Percentiles rank a stretch among this genome's conserved stretches.
These are phyloP conservation scores for Ephydatia muelleri DNA, from an alignment of 37 sponge, comb jelly and placozoan species.

Conservation along the genomic window DNA sequence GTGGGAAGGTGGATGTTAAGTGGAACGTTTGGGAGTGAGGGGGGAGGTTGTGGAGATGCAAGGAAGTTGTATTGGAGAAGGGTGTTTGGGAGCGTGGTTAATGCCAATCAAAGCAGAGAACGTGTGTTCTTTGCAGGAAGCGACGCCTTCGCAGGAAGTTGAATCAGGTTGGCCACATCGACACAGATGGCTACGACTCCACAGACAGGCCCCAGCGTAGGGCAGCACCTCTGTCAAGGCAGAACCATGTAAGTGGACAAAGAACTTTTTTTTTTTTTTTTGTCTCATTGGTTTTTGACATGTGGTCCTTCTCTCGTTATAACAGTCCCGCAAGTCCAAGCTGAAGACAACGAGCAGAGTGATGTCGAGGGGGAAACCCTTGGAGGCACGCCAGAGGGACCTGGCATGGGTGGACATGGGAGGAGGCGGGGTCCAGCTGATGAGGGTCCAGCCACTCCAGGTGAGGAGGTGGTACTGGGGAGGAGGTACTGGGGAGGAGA, in stretches of 20 bases:
- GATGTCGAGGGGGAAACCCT: background rate
- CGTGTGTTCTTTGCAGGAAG: background rate
- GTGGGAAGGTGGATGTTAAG: too few species aligned
- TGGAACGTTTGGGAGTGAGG: too few species aligned
- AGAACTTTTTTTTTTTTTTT: too few species aligned
- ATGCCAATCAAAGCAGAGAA: too few species aligned
- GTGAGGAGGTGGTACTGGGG: background rate
- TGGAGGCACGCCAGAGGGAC: conserved; percentile 16
- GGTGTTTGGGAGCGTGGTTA: too few species aligned
- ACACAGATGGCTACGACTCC: conserved; percentile 35
- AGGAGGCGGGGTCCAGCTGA: conserved; percentile 22
- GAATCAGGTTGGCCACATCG: background rate
- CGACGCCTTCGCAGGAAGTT: conserved; percentile 3
- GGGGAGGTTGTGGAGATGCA: too few species aligned
- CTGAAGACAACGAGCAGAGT: conserved; percentile 8
- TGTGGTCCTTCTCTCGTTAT: background rate
- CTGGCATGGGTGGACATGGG: conserved; percentile 43
- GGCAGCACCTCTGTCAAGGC: background rate
- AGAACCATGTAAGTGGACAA: background rate
- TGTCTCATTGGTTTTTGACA: too few species aligned
- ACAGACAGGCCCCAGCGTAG: background rate
- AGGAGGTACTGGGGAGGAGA: background rate
- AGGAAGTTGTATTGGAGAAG: too few species aligned
- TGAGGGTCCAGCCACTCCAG: conserved; percentile 19
- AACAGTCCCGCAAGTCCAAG: background rate